phyloP scores from a whole-genome alignment of 2,797 vertebrate genomes.

The Neopelma chrysocephalum region DNA sequence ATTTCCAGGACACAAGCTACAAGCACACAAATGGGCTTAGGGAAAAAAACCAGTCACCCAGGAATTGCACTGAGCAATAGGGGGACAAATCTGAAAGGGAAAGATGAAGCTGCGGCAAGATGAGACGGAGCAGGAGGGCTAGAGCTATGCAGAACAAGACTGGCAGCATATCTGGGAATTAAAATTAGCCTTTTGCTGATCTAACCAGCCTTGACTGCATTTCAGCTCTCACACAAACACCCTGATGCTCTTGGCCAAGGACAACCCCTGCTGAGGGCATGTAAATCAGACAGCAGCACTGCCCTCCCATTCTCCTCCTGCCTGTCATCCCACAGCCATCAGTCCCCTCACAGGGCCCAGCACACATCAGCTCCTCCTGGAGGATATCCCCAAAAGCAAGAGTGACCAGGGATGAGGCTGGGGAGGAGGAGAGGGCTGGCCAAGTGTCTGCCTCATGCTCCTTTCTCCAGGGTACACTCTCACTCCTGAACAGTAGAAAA shows the following conservation, averaged over 20 bases:
- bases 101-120: neutral
- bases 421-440: neutral
- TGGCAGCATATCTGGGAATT: neutral
- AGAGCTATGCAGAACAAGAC: neutral
- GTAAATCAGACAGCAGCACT: neutral
- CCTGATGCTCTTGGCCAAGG: neutral
- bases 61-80: neutral
- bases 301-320: neutral
- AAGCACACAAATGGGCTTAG: neutral
- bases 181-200: conserved; percentile 6
- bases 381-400: neutral
- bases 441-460: neutral
- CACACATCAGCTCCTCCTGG: neutral
- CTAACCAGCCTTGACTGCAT: neutral
- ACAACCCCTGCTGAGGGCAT: neutral
- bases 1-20: conserved; percentile 18
- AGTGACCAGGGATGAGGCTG: neutral
- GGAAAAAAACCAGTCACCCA: neutral
- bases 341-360: neutral
- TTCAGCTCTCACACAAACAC: neutral
- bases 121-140: neutral
- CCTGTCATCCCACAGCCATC: neutral
- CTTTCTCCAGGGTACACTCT: neutral
- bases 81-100: neutral
- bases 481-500: neutral